Base-by-base conservation (phyloP, 23 tunicate genomes). In the Ascidia mentula region DNA sequence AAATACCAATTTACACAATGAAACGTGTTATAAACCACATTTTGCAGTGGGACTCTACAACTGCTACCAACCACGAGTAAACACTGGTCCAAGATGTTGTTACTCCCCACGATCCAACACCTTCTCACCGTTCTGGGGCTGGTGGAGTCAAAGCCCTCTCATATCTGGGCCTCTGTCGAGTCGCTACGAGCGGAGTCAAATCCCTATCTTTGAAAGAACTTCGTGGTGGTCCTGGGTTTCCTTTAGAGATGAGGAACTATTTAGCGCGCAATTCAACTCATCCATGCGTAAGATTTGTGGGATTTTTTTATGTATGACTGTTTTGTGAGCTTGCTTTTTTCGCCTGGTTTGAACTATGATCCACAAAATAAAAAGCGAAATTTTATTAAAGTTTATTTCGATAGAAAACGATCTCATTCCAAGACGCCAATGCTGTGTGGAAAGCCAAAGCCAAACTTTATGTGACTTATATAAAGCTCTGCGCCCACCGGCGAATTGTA, bases 381-480 rank as follows among this genome's bases (percentile, higher is more conserved):
- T n/a, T n/a, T n/a, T n/a, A n/a, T n/a, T n/a, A n/a, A n/a, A n/a
- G n/a, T n/a, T n/a, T n/a, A n/a, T n/a, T n/a, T n/a, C n/a, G n/a
- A n/a, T n/a, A 79, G 82, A 79, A 59, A 7, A 38, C 7, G 82
- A 79, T 59, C 28, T 79, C 73, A 79, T 79, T 79, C 82, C 82
- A 31, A 30, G 82, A 60, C 32, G 82, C 31, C 73, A 79, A 33
- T 79, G 82, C 35, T 79, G 82, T 60, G 22, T 59, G 32, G 73
- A 59, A 32, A 79, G 82, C 32, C 72, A 38, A 18, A 59, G 73
- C 13, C 9, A 18, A 9, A 15, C 15, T 18, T 33, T 59, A 20
- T 79, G 73, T 31, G 30, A 34, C 15, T 60, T 79, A n/a, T 79
- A 79, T 40, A 59, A 26, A 32, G 22, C 31, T 26, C 17, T 37